A percentile compares a stretch with the other conserved stretches of the same genome.
Conservation (phyloP, 2,113 vertebrate genomes). For the Alaudala cheleensis region DNA sequence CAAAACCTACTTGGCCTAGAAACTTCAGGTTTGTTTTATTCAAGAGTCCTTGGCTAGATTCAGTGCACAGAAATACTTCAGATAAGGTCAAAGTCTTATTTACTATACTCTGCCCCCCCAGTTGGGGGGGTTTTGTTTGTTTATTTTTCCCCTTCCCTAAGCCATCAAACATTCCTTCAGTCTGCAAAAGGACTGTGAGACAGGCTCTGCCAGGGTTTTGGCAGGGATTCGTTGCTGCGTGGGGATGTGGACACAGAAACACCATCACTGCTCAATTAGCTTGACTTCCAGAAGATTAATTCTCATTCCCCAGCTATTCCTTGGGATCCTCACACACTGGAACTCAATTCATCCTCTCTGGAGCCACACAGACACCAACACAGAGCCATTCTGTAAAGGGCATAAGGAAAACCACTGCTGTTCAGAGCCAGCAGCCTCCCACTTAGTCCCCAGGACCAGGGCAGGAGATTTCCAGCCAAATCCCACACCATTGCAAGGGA, state of each 20-base stretch:
- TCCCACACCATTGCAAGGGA: background rate
- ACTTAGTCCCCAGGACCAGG: background rate
- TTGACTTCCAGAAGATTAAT: background rate
- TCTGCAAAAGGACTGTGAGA: background rate
- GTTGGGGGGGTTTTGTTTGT: background rate
- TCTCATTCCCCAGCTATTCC: background rate
- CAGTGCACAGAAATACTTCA: background rate
- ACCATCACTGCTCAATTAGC: background rate
- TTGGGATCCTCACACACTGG: background rate
- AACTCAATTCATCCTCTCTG: accelerated
- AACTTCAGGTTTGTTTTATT: constrained; percentile 67
- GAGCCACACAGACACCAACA: background rate
- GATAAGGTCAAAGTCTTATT: constrained; percentile 54
- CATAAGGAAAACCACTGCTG: accelerated
- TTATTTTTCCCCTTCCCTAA: background rate
- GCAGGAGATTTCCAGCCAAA: background rate
- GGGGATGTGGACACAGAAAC: background rate
- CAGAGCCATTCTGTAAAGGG: background rate
- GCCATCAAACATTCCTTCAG: background rate
- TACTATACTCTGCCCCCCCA: background rate
- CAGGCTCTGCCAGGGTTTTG: background rate
- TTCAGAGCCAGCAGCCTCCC: background rate
- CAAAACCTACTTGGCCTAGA: constrained; percentile 56
- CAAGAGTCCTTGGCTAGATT: constrained; percentile 56
- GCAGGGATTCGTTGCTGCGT: background rate